phyloP scores from a whole-genome alignment of 2,888 invertebrate species.

The Prosopocoilus inquinatus region DNA sequence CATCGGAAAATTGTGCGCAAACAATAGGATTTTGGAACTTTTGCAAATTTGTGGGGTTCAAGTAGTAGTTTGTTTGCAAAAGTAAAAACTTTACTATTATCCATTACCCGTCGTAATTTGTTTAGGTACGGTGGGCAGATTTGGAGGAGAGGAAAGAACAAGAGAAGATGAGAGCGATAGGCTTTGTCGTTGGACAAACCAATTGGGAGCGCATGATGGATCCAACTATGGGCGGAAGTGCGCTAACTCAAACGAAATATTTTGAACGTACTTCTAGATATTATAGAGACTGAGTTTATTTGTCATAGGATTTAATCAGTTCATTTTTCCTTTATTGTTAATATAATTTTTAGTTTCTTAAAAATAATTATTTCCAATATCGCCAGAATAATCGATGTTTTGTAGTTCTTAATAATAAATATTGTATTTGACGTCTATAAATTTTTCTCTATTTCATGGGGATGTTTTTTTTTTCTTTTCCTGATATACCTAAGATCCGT shows the following conservation, averaged over 20 bases:
- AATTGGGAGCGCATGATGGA: conserved; percentile 96
- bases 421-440: too few species aligned
- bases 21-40: too few species aligned
- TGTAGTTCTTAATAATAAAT: too few species aligned
- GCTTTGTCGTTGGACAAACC: conserved; percentile 95
- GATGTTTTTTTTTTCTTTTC: too few species aligned
- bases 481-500: too few species aligned
- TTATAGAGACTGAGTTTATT: conserved; percentile 12
- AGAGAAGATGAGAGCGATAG: conserved; percentile 90
- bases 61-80: too few species aligned
- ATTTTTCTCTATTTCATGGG: too few species aligned
- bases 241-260: conserved; percentile 92
- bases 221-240: conserved; percentile 82
- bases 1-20: too few species aligned
- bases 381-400: too few species aligned
- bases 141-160: conserved; percentile 90
- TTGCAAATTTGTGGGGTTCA: too few species aligned
- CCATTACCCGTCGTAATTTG: background rate
- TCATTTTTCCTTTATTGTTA: background rate
- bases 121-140: conserved; percentile 96
- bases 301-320: background rate
- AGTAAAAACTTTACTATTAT: background rate
- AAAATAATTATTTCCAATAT: too few species aligned
- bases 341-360: background rate
- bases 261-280: conserved; percentile 57